Base-by-base conservation (phyloP, 2,888 invertebrate genomes). In the Elmis aenea region DNA sequence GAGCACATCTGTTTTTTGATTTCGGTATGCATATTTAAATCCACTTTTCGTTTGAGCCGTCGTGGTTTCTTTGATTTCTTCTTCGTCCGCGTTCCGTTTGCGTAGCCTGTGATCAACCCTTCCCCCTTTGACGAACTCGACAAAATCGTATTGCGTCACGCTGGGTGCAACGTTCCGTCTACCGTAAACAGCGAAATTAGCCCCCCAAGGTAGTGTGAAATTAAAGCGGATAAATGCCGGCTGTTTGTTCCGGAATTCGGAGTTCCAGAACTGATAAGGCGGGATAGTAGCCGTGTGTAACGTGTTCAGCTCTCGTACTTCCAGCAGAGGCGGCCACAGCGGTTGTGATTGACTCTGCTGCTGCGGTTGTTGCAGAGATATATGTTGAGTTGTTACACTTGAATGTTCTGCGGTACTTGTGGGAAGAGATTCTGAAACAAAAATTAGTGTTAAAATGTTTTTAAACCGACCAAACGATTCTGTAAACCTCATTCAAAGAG, bases 81-180 rank as follows among this genome's bases (percentile, higher is more conserved):
- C 40, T 13, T 29, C 39, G 10, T 36, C 28, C 2, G 42, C 40
- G 12, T 45, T 41, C 67, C 70, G 59, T 57, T 80, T 76, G 52
- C 83, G 75, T 50, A 86, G 68, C 52, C 85, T 75, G 56, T 86
- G 85, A 60, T 88, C 87, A 42, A 88, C 76, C 38, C 88, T 73
- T 29, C 88, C 88, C 16, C 88, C 88, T 60, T 87, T 85, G 52
- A 95, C 85, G 62, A 94, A 90, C 73, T 95, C 91, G 51, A 90
- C 90, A 68, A 96, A 94, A 67, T 97, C 96, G 68, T 95, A 92
- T 70, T 93, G 91, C 45, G 95, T 94, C 58, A 96, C 90, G 62
- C 95, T 91, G 8, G 97, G 97, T 18, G 91, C 89, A 33, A 92
- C 89, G 69, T 94, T 95, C 55, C 93, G 79, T 51, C 96, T 77